Evolutionary conservation across 2,888 invertebrate genomes (phyloP).

Genomic region (Uloborus plumipes): DNA sequence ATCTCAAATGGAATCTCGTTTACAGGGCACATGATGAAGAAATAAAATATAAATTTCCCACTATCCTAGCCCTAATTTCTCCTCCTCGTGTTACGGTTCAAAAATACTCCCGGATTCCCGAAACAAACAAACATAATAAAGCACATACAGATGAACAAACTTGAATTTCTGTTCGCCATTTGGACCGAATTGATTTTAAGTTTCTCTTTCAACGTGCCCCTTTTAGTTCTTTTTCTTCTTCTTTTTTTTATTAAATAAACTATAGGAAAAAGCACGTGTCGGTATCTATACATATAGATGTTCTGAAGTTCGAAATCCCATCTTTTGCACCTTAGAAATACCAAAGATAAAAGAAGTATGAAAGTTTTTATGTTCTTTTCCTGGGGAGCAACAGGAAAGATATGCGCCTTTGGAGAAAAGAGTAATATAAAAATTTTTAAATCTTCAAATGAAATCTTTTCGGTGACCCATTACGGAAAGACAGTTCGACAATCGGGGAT

Average conservation of each 20-base stretch:
- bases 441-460: conserved; percentile 63
- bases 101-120: conserved; percentile 5
- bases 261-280: conserved; percentile 12
- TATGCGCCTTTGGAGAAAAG: conserved; percentile 33
- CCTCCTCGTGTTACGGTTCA: conserved; percentile 17
- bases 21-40: conserved; percentile 39
- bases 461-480: conserved; percentile 55
- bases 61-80: conserved; percentile 34
- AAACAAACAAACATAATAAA: conserved; percentile 57
- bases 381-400: conserved; percentile 46
- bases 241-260: conserved; percentile 29
- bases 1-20: conserved; percentile 55
- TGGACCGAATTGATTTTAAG: conserved; percentile 46
- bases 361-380: conserved; percentile 54
- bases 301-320: conserved; percentile 26
- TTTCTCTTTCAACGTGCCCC: conserved; percentile 37
- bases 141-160: conserved; percentile 28
- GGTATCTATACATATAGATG: no score
- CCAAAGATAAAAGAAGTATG: conserved; percentile 46
- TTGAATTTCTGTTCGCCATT: conserved; percentile 27
- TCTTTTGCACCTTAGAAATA: conserved; percentile 58
- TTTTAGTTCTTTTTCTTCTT: neutral
- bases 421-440: conserved; percentile 50
- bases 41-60: conserved; percentile 32
- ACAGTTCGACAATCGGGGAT: conserved; percentile 21